Evolutionary conservation across 1,140 invertebrate genomes (phyloP).

Genomic region (Ips nitidus): DNA sequence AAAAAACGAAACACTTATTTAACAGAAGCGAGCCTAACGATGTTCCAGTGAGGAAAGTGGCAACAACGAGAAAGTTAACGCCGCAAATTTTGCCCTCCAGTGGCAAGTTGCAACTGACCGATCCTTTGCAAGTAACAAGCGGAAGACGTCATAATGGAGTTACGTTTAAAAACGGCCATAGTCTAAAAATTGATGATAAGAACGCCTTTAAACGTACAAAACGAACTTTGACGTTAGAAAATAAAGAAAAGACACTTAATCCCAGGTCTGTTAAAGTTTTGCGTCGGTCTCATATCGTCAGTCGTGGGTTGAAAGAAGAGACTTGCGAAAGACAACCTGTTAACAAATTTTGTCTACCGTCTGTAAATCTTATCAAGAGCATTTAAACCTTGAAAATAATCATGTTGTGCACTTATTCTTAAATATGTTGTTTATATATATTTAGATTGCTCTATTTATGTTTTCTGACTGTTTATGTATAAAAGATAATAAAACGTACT

Average conservation of each 20-base stretch:
- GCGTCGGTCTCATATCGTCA: slow-evolving; percentile 40
- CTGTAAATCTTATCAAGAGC: slow-evolving; percentile 43
- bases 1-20: slow-evolving; percentile 38
- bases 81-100: slow-evolving; percentile 23
- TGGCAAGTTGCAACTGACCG: slow-evolving; percentile 34
- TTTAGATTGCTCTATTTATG: background rate
- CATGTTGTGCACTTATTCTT: background rate
- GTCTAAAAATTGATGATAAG: slow-evolving; percentile 32
- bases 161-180: slow-evolving; percentile 28
- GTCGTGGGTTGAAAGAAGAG: slow-evolving; percentile 32
- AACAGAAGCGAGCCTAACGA: slow-evolving; percentile 48
- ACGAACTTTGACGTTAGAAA: slow-evolving; percentile 45
- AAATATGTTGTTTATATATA: slow-evolving; percentile 4
- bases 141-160: slow-evolving; percentile 26
- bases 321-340: slow-evolving; percentile 28
- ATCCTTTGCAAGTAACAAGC: slow-evolving; percentile 28
- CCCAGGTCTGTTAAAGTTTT: slow-evolving; percentile 49
- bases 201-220: slow-evolving; percentile 45
- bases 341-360: slow-evolving; percentile 39
- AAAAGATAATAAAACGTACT: slow-evolving; percentile 4
- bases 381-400: slow-evolving; percentile 33
- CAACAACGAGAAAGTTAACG: slow-evolving; percentile 33
- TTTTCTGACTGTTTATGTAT: background rate
- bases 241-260: slow-evolving; percentile 44
- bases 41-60: slow-evolving; percentile 30